These are phyloP conservation scores for Nebria ingens DNA, from an alignment of 1,140 invertebrate species.

Conservation along the genomic window DNA sequence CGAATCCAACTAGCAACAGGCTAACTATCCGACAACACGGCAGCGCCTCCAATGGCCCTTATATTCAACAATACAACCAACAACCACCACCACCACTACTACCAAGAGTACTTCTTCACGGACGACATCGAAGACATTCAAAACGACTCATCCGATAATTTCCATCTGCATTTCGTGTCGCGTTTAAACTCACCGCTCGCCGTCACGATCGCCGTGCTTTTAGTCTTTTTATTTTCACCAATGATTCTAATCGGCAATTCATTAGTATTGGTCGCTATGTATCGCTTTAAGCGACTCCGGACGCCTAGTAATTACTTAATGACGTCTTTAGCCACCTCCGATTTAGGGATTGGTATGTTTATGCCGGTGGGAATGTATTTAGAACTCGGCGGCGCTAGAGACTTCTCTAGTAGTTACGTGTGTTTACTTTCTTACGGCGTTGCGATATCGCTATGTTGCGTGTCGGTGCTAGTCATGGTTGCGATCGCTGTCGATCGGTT, in stretches of 20 bases:
- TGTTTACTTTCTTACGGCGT: constrained; percentile 51
- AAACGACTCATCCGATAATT: no score
- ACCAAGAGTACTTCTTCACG: no score
- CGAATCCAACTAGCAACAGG: no score
- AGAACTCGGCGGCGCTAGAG: constrained; percentile 39
- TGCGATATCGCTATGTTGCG: constrained; percentile 49
- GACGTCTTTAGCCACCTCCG: constrained; percentile 60
- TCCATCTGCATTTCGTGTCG: constrained; percentile 22
- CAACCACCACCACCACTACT: no score
- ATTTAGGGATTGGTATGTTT: constrained; percentile 61
- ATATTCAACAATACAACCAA: no score
- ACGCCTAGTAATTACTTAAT: constrained; percentile 62
- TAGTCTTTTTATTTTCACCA: constrained; percentile 45
- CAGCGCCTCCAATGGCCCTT: no score
- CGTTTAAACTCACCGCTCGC: constrained; percentile 33
- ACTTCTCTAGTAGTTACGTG: constrained; percentile 34
- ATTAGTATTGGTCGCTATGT: constrained; percentile 46
- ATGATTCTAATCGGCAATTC: constrained; percentile 47
- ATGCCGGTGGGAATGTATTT: constrained; percentile 56
- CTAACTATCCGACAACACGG: no score
- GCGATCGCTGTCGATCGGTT: constrained; percentile 55
- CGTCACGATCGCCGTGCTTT: constrained; percentile 39
- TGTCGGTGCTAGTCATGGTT: constrained; percentile 50
- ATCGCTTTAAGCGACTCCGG: constrained; percentile 46
- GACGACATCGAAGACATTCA: no score